phyloP scores from a whole-genome alignment of 2,797 vertebrate genomes.

The Tenualosa ilisha region DNA sequence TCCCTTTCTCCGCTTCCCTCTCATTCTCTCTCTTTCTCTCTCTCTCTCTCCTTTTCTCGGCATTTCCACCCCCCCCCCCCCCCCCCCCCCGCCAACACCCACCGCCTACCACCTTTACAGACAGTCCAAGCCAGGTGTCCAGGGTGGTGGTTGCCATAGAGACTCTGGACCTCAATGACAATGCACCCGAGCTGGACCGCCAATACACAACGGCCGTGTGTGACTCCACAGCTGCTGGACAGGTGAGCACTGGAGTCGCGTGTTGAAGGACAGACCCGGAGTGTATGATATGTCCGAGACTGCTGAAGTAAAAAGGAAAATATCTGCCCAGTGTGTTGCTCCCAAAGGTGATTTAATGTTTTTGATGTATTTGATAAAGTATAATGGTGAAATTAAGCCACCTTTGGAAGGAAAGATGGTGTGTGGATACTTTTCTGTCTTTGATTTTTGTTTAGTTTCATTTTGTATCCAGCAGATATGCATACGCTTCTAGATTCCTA shows the following conservation, averaged over 20 bases:
- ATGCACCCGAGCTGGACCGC: slow-evolving; percentile 84
- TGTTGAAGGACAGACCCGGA: not conserved
- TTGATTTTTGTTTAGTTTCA: no score
- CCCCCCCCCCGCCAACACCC: not conserved
- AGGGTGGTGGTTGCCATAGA: slow-evolving; percentile 82
- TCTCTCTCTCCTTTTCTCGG: no score
- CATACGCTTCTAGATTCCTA: no score
- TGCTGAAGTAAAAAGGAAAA: not conserved
- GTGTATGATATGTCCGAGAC: not conserved
- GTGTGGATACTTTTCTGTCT: no score
- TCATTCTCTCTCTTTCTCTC: no score
- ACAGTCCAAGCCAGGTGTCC: slow-evolving; percentile 86
- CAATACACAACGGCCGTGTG: slow-evolving; percentile 86
- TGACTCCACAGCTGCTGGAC: slow-evolving; percentile 80
- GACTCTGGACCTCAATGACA: slow-evolving; percentile 89
- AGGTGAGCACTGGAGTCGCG: slow-evolving; percentile 71
- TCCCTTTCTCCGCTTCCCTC: not conserved
- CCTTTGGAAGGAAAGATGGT: no score
- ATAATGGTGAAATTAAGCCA: no score
- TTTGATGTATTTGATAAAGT: no score
- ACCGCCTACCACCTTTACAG: slow-evolving; percentile 59
- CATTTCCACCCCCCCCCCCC: no score
- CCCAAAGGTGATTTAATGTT: no score
- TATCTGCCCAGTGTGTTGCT: no score
- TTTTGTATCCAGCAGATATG: no score